Conservation (phyloP, 37 sponge, comb jelly and placozoan species). For the Chondrilla cf. caribensis region DNA sequence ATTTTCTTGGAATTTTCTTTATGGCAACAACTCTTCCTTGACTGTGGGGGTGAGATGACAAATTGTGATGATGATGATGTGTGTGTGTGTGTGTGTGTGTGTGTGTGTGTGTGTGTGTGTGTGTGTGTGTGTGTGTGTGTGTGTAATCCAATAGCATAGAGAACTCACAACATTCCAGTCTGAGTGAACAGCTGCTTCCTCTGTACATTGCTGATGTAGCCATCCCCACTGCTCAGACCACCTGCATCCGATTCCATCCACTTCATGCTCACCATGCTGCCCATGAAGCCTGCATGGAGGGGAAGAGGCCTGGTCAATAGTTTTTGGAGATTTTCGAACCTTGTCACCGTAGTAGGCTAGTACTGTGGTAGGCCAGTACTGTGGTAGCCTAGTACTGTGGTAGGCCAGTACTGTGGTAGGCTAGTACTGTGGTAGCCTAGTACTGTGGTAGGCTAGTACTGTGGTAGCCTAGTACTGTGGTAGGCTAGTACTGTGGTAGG, state of each 20-base stretch:
- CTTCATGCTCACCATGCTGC: slow-evolving; percentile 51
- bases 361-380: no score
- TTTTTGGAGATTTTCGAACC: no score
- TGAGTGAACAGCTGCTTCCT: slow-evolving; percentile 54
- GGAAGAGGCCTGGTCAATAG: neutral
- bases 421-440: no score
- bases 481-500: no score
- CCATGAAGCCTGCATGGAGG: slow-evolving; percentile 40
- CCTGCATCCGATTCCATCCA: slow-evolving; percentile 23
- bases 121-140: slow-evolving; percentile 45
- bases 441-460: no score
- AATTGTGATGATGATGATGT: neutral
- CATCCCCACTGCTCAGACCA: neutral
- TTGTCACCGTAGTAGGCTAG: no score
- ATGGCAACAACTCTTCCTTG: slow-evolving; percentile 79
- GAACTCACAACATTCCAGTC: slow-evolving; percentile 63
- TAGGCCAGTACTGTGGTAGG: no score
- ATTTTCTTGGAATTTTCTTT: slow-evolving; percentile 48
- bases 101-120: slow-evolving; percentile 48
- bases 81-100: slow-evolving; percentile 38
- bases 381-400: no score
- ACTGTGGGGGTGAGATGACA: slow-evolving; percentile 29
- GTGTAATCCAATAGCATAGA: neutral
- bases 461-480: no score
- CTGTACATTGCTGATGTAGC: slow-evolving; percentile 21